Conservation (phyloP, 2,797 vertebrate genomes). For the Anguilla pacifica region DNA sequence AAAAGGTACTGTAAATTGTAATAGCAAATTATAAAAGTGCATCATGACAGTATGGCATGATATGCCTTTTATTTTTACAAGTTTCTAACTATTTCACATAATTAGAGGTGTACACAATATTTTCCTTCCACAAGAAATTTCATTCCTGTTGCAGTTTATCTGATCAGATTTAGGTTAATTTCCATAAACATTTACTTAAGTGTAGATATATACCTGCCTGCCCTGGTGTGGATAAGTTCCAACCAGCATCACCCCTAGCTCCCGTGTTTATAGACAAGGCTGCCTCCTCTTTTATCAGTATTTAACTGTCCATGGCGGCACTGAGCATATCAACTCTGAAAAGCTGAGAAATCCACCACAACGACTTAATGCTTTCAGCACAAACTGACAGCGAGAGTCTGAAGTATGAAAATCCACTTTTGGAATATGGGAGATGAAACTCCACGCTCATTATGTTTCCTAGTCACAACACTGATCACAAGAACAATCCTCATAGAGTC, state of each 20-base stretch:
- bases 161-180: not conserved
- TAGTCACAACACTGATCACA: not conserved
- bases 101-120: not conserved
- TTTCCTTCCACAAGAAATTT: not conserved
- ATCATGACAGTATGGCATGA: not conserved
- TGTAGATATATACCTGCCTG: not conserved
- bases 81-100: not conserved
- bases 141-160: not conserved
- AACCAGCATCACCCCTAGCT: not conserved
- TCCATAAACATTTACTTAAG: not conserved
- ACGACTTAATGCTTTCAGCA: not conserved
- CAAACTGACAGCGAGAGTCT: not conserved
- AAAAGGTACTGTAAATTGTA: not conserved
- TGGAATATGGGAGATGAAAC: not conserved
- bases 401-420: conserved; percentile 9
- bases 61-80: not conserved
- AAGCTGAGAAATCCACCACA: not conserved
- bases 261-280: not conserved
- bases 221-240: not conserved
- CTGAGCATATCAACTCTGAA: not conserved
- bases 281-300: not conserved
- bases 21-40: not conserved
- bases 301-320: not conserved
- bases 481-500: not conserved
- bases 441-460: not conserved